Base-by-base conservation (phyloP, 2,888 invertebrate species). In the Byasa hedistus region DNA sequence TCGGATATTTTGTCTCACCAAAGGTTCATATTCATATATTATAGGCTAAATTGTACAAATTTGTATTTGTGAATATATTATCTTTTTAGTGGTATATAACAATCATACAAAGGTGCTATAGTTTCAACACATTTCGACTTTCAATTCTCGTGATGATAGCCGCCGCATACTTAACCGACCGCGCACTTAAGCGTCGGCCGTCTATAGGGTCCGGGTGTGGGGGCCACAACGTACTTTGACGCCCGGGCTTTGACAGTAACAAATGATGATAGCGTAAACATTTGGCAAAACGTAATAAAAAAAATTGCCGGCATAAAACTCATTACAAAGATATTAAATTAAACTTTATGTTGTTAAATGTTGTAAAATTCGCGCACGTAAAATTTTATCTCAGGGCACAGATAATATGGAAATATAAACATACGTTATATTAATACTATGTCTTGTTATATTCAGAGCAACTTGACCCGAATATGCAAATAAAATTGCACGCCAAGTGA, bases 391-490 rank as follows among this genome's bases (percentile, higher is more conserved):
- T n/a, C 48, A 3, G 15, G 23, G 10, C 22, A 22, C 52, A 54
- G 52, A 54, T 54, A 22, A n/a, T 54, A 15, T 39, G 12, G 39
- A 7, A 54, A 54, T 22, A 54, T 23, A 54, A 44, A 55, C 15
- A 61, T 61, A 22, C 32, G 22, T 23, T 56, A 39, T 44, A 23
- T 44, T 56, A 56, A n/a, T 22, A 17, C 21, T n/a, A 24, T 21
- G 8, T 61, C 21, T 22, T 22, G 23, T 23, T 64, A 51, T n/a
- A 32, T 57, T 58, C 58, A 36, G 52, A 19, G 12, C 51, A 64
- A 48, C 64, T 58, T 64, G 64, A 64, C 52, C 52, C 36, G 36
- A 64, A 52, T 64, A 52, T 58, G 32, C 51, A 58, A 8, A 52
- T 57, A 64, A 58, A 39, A 52, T 57, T 64, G 51, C 58, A 51